A percentile compares a stretch with the other conserved stretches of the same genome.
Conservation (phyloP, 2,888 invertebrate genomes). For the Xestia c-nigrum region DNA sequence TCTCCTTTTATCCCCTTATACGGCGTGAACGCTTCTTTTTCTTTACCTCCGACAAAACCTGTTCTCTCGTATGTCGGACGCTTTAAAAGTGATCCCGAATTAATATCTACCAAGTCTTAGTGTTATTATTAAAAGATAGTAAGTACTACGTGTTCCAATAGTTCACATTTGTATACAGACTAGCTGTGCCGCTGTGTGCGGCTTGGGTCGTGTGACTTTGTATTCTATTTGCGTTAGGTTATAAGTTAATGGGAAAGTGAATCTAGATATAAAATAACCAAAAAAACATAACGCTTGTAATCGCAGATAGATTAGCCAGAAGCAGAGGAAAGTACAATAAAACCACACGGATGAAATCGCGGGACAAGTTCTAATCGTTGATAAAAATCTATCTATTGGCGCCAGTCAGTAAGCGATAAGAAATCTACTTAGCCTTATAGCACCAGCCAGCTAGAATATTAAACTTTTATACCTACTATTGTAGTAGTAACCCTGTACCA, state of each 20-base stretch:
- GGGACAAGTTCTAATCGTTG: background rate
- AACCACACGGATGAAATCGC: background rate
- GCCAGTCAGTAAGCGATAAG: background rate
- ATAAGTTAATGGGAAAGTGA: background rate
- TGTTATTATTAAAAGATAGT: constrained; percentile 79
- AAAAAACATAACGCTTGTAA: background rate
- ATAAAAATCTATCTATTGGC: background rate
- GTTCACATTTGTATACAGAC: constrained; percentile 15
- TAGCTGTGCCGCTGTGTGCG: background rate
- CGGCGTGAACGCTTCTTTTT: constrained; percentile 83
- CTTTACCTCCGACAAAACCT: constrained; percentile 81
- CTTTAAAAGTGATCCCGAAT: constrained; percentile 84
- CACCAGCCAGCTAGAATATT: constrained; percentile 1
- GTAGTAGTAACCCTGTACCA: constrained; percentile 16
- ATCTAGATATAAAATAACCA: background rate
- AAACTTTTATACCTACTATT: constrained; percentile 4
- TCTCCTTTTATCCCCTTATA: constrained; percentile 78
- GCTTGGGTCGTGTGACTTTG: background rate
- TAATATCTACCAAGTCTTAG: constrained; percentile 86
- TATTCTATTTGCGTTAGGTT: background rate
- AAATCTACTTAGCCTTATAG: background rate
- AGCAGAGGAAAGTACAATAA: background rate
- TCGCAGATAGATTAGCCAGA: background rate
- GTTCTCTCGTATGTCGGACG: constrained; percentile 83
- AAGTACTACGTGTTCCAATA: constrained; percentile 8